Evolutionary conservation across 2,888 invertebrate genomes (phyloP).

Genomic region (Calameuta filiformis): DNA sequence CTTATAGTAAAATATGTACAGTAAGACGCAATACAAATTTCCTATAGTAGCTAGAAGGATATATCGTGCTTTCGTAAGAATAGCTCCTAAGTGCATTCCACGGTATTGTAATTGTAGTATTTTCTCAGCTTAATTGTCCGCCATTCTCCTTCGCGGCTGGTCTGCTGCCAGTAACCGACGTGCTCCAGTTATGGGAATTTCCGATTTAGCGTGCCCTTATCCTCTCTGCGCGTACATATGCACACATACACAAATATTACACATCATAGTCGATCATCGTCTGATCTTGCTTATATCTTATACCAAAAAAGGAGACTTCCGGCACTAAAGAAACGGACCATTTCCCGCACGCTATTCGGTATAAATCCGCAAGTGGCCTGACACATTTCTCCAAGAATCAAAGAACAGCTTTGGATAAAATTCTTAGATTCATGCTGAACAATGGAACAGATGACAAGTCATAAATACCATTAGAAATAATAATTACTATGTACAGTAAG

Average conservation of each 20-base stretch:
- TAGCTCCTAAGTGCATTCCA: constrained; percentile 52
- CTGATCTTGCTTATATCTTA: not conserved
- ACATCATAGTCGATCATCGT: not conserved
- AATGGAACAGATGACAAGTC: not conserved
- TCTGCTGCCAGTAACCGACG: constrained; percentile 6
- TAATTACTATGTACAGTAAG: not conserved
- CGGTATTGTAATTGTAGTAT: constrained; percentile 53
- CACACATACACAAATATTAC: not conserved
- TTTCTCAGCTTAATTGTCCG: constrained; percentile 49
- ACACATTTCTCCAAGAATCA: not conserved
- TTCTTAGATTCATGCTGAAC: not conserved
- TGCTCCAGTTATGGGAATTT: constrained; percentile 8
- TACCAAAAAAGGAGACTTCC: not conserved
- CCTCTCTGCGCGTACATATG: not conserved
- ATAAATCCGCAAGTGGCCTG: not conserved
- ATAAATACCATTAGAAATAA: not conserved
- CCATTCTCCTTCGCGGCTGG: constrained; percentile 29
- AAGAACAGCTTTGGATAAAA: not conserved
- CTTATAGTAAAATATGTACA: not conserved
- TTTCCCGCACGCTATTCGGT: not conserved
- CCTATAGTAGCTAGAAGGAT: not conserved
- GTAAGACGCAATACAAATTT: not conserved
- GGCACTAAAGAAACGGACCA: not conserved
- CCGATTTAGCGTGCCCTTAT: constrained; percentile 5
- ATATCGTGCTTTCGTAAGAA: constrained; percentile 8